Conservation (phyloP, 2,797 vertebrate species). For the Platyrinchus mystaceus region DNA sequence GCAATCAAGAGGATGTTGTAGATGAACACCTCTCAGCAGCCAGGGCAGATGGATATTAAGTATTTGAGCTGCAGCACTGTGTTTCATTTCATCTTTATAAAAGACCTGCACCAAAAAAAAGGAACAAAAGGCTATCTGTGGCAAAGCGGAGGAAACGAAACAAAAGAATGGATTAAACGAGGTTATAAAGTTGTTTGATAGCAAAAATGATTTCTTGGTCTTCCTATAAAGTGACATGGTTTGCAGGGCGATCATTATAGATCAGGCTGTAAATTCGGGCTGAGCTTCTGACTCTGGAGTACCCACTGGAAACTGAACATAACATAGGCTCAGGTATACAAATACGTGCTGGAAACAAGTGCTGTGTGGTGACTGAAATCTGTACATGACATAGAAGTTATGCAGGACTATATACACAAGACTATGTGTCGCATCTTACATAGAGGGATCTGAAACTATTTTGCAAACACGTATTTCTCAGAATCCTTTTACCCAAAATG, state of each 20-base stretch:
- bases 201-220: neutral
- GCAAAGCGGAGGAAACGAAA: neutral
- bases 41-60: neutral
- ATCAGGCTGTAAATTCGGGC: neutral
- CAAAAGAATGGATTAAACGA: neutral
- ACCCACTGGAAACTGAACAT: neutral
- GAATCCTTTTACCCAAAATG: neutral
- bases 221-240: neutral
- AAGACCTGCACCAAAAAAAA: neutral
- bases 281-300: neutral
- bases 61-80: neutral
- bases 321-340: fast-evolving
- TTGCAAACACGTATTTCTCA: neutral
- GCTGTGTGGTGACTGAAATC: neutral
- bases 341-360: neutral
- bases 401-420: neutral
- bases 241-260: neutral
- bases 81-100: neutral
- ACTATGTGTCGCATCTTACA: fast-evolving
- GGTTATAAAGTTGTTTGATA: neutral
- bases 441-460: neutral
- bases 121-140: neutral
- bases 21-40: neutral
- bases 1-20: neutral
- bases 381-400: neutral